Conservation (phyloP, 2,888 invertebrate genomes). For the Synanthedon tipuliformis region DNA sequence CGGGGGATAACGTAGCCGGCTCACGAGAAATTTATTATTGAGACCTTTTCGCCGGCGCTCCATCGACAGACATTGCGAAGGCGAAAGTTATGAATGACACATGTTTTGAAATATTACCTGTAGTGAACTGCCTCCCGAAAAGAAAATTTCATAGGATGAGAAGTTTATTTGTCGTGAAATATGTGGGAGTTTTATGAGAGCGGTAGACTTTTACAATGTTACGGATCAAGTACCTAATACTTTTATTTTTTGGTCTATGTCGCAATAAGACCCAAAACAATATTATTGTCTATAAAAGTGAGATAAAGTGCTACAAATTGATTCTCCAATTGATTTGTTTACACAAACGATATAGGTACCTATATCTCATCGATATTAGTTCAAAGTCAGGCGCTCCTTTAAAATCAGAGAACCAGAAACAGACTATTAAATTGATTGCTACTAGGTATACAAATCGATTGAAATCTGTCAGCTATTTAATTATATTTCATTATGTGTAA, state of each 20-base stretch:
- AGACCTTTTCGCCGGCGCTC: conserved; percentile 65
- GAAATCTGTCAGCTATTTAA: conserved; percentile 9
- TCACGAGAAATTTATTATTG: conserved; percentile 69
- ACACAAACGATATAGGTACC: neutral
- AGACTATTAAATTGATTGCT: conserved; percentile 13
- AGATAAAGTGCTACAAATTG: conserved; percentile 58
- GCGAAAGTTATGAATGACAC: conserved; percentile 71
- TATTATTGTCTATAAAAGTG: conserved; percentile 45
- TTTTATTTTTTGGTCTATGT: conserved; percentile 47
- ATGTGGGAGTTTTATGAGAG: conserved; percentile 66
- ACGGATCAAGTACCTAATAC: conserved; percentile 51
- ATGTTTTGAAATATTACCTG: conserved; percentile 71
- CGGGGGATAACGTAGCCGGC: conserved; percentile 62
- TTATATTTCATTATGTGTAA: neutral
- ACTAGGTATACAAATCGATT: conserved; percentile 8
- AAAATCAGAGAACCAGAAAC: conserved; percentile 8
- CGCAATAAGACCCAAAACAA: conserved; percentile 52
- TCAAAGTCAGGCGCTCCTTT: conserved; percentile 3
- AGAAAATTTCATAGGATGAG: conserved; percentile 63
- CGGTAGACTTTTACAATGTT: conserved; percentile 59
- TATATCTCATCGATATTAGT: neutral
- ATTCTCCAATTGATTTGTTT: conserved; percentile 31
- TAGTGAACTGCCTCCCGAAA: conserved; percentile 58
- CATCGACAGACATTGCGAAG: conserved; percentile 70
- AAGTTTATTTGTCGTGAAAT: conserved; percentile 70